These are phyloP conservation scores for Oscheius myriophilus DNA, from an alignment of 2,888 invertebrate genomes.

Conservation along the genomic window DNA sequence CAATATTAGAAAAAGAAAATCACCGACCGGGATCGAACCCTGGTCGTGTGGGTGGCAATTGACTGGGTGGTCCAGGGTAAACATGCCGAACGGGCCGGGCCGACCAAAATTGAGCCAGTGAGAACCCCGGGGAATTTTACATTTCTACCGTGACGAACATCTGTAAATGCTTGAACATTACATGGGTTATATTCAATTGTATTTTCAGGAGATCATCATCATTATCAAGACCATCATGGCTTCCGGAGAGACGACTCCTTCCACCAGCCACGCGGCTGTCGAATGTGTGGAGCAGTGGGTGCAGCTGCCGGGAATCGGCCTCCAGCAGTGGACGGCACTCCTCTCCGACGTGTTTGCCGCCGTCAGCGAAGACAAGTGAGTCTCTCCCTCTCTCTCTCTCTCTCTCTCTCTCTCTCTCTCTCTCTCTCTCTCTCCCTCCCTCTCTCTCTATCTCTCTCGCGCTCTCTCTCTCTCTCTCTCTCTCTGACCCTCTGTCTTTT, in stretches of 20 bases:
- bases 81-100: too few species aligned
- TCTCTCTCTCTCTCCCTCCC: too few species aligned
- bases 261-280: slow-evolving; percentile 60
- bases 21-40: too few species aligned
- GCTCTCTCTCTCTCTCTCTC: not conserved
- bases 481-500: slow-evolving; percentile 9
- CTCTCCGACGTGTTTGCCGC: slow-evolving; percentile 46
- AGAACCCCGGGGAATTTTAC: too few species aligned
- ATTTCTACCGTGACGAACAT: slow-evolving; percentile 1
- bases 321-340: slow-evolving; percentile 50
- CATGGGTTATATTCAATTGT: too few species aligned
- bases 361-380: slow-evolving; percentile 47
- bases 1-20: too few species aligned
- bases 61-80: too few species aligned
- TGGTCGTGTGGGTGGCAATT: too few species aligned
- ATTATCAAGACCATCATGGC: slow-evolving; percentile 52
- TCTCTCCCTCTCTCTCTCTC: not conserved
- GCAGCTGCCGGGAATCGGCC: slow-evolving; percentile 54
- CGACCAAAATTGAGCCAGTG: too few species aligned
- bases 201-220: slow-evolving; percentile 55
- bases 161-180: too few species aligned
- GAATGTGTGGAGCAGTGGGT: slow-evolving; percentile 67
- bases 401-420: too few species aligned
- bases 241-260: slow-evolving; percentile 53
- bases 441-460: not conserved